Evolutionary conservation across 35 echinoderm and acorn worm genomes (phyloP), one percentile per base, ranked within the genome.

Genomic region (Apostichopus japonicus): DNA sequence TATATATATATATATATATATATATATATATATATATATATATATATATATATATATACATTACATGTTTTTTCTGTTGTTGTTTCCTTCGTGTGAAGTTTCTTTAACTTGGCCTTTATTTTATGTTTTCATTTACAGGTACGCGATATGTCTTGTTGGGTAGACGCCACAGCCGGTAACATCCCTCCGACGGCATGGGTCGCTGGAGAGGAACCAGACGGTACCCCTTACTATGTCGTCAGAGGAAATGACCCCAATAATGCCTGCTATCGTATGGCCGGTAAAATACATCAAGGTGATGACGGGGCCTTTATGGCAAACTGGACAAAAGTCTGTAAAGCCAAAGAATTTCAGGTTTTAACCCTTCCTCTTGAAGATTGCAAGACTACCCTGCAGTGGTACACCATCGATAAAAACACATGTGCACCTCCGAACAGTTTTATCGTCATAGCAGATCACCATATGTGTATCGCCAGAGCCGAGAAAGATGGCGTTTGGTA

Each of bases 251-350:
- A 89, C 4, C 86, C 86, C 7, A 52, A 89, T 72, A 65, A 73
- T 44, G n/a, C 5, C 2, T 72, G 86, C 61, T 89, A 89, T 63
- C 86, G 86, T 11, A 89, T 53, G 59, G 86, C 62, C 7, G 86
- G 86, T 24, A 89, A 89, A 89, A 9, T 72, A 23, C 86, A 73
- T 21, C 59, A 54, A 13, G 63, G 24, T 22, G 62, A 65, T 16
- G 86, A 89, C 25, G 86, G 86, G 6, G 86, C 86, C 23, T 89
- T 44, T 21, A 72, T 89, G 86, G 86, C 86, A 54, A 89, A 89
- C 9, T 89, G 86, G 86, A 53, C 62, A 9, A 89, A 89, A 89
- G 86, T 89, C 21, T 89, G 86, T 51, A 89, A 89, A 89, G 22
- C 61, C 0, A 89, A 73, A 73, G 86, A 89, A 13, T 89, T 89